Conservation (phyloP, 1,140 invertebrate genomes). For the Drosophila carrolli region DNA sequence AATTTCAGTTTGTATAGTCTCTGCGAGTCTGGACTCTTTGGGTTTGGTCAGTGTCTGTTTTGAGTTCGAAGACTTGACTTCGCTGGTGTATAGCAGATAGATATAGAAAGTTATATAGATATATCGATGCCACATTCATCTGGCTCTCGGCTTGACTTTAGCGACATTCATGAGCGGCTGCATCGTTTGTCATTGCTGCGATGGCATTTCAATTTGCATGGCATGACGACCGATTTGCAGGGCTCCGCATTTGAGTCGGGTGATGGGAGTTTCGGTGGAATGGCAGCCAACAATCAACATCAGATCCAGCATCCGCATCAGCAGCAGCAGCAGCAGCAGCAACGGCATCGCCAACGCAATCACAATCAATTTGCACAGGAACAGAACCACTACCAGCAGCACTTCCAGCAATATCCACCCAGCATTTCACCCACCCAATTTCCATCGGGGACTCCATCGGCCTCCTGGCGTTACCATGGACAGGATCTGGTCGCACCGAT, state of each 20-base stretch:
- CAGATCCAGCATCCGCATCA: neutral
- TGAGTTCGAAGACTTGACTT: constrained; percentile 27
- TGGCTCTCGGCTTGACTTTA: constrained; percentile 17
- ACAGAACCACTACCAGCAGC: neutral
- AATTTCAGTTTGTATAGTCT: constrained; percentile 4
- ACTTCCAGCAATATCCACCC: constrained; percentile 5
- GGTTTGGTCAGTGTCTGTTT: constrained; percentile 21
- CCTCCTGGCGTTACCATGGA: constrained; percentile 30
- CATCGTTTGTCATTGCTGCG: constrained; percentile 57
- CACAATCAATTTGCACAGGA: constrained; percentile 51
- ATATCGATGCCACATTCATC: constrained; percentile 34
- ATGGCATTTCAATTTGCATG: constrained; percentile 64
- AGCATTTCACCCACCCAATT: neutral
- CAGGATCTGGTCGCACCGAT: constrained; percentile 43
- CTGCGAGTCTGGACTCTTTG: neutral
- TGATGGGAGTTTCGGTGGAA: constrained; percentile 1
- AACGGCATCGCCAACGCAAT: constrained; percentile 8
- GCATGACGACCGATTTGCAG: constrained; percentile 24
- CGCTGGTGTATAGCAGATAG: neutral
- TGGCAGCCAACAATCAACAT: constrained; percentile 25
- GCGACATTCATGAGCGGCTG: constrained; percentile 30
- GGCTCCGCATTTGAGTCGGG: neutral
- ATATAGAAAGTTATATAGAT: constrained; percentile 4
- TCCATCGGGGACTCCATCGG: neutral
- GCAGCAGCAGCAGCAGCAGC: constrained; percentile 15